A percentile compares a stretch with the other conserved stretches of the same genome.
Evolutionary conservation across 2,113 vertebrate species (phyloP).

Genomic region (Recurvirostra avosetta): DNA sequence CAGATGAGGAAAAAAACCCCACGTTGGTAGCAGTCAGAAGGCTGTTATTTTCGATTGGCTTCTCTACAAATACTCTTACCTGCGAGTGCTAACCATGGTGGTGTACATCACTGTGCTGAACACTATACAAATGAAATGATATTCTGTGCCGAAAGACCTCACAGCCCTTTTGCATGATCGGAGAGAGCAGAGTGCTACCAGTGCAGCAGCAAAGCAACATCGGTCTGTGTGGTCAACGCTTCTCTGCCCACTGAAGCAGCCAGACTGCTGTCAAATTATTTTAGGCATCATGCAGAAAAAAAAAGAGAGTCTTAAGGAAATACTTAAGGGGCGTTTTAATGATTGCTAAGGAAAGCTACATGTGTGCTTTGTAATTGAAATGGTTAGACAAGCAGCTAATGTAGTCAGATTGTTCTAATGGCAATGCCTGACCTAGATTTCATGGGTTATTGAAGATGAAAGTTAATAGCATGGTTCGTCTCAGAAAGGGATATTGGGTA

Average conservation of each 20-base stretch:
- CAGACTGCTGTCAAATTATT: background rate
- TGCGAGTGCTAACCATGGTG: background rate
- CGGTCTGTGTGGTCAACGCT: background rate
- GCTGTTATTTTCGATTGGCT: background rate
- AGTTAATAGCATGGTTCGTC: background rate
- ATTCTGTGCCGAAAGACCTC: background rate
- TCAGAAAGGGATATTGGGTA: background rate
- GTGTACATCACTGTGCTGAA: background rate
- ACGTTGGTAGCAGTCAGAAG: rapidly evolving
- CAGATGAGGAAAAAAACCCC: background rate
- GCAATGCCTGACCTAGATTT: slow-evolving; percentile 50
- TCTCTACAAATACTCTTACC: background rate
- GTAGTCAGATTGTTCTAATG: slow-evolving; percentile 24
- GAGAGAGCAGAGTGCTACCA: background rate
- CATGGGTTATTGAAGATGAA: slow-evolving; percentile 13
- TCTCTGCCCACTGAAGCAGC: background rate
- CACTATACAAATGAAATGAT: background rate
- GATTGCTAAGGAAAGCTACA: background rate
- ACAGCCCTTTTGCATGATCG: background rate
- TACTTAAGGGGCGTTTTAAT: slow-evolving; percentile 14
- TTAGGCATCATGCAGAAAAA: background rate
- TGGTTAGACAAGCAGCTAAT: slow-evolving; percentile 13
- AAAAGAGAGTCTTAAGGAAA: background rate
- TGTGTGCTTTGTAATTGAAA: background rate
- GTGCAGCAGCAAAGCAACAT: rapidly evolving